Base-by-base conservation (phyloP, 1,140 invertebrate genomes). In the Euschistus heros region DNA sequence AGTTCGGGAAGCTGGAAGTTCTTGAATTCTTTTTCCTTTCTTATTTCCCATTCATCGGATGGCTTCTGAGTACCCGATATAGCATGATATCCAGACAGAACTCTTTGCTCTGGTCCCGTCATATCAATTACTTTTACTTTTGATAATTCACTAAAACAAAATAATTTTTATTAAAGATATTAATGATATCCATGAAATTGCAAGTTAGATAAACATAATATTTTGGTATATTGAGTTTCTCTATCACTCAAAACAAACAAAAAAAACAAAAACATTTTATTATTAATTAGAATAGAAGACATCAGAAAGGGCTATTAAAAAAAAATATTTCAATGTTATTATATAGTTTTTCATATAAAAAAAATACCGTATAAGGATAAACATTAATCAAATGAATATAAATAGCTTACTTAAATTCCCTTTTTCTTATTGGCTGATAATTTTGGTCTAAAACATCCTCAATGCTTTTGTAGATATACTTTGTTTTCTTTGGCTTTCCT, bases 121-220 rank as follows among this genome's bases (percentile, higher is more conserved):
- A 98, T 94, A 74, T 99, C 97, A 67, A 99, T 98, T 7, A 99
- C 94, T 73, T 98, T 95, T n/a, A 95, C 92, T 74, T 89, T 91
- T 54, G 84, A 83, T 54, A 91, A 76, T 63, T 84, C 78, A 62
- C 77, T 80, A 59, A 72, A 69, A 30, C 69, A 54, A 67, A 80
- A 81, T 70, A 54, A 74, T 73, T 57, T 52, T 52, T 52, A n/a
- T 30, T 5, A 30, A 30, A 3, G n/a, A n/a, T n/a, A n/a, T n/a
- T n/a, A n/a, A n/a, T n/a, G n/a, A n/a, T n/a, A n/a, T n/a, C n/a
- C n/a, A n/a, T n/a, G n/a, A n/a, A n/a, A n/a, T n/a, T n/a, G n/a
- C n/a, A n/a, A n/a, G n/a, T n/a, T n/a, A n/a, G n/a, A n/a, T n/a
- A n/a, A n/a, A n/a, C n/a, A n/a, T n/a, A n/a, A n/a, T n/a, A n/a